These are phyloP conservation scores for Barbus barbus DNA, from an alignment of 2,113 vertebrate species.

Conservation along the genomic window DNA sequence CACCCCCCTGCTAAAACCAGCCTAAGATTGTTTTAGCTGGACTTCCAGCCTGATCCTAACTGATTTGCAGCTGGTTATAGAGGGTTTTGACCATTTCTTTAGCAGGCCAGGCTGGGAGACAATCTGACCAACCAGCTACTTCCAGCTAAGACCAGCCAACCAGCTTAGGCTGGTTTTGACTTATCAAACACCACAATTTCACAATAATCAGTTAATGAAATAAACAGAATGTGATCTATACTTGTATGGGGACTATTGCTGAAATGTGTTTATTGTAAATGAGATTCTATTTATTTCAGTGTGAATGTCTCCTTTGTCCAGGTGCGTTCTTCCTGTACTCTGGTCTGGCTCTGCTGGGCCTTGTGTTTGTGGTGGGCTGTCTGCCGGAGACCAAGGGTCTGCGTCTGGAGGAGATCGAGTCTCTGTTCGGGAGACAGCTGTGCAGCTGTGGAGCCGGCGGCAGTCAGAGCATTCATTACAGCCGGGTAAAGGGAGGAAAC, in stretches of 20 bases:
- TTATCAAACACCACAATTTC: background rate
- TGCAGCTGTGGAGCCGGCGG: slow-evolving; percentile 84
- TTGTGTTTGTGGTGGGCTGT: slow-evolving; percentile 89
- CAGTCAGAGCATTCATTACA: slow-evolving; percentile 84
- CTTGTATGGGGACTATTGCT: background rate
- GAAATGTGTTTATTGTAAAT: background rate
- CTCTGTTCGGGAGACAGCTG: slow-evolving; percentile 83
- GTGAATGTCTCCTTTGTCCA: slow-evolving; percentile 61
- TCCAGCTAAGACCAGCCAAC: too few relatives aligned
- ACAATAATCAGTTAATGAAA: background rate
- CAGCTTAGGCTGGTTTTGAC: too few relatives aligned
- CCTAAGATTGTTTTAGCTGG: too few relatives aligned
- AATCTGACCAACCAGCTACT: too few relatives aligned
- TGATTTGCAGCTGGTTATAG: too few relatives aligned
- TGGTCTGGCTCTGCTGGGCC: slow-evolving; percentile 82
- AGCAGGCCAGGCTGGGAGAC: too few relatives aligned
- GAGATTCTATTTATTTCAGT: background rate
- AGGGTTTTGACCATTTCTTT: too few relatives aligned
- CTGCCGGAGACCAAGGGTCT: slow-evolving; percentile 95
- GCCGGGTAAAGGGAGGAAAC: slow-evolving; percentile 92
- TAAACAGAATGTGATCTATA: background rate
- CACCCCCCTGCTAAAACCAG: too few relatives aligned
- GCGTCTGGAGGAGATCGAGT: slow-evolving; percentile 92
- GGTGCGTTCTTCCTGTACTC: slow-evolving; percentile 95
- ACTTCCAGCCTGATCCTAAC: too few relatives aligned